Percentiles rank a stretch among this genome's conserved stretches.
Conservation (phyloP, 1,140 invertebrate genomes). For the Drosophila murphyi region DNA sequence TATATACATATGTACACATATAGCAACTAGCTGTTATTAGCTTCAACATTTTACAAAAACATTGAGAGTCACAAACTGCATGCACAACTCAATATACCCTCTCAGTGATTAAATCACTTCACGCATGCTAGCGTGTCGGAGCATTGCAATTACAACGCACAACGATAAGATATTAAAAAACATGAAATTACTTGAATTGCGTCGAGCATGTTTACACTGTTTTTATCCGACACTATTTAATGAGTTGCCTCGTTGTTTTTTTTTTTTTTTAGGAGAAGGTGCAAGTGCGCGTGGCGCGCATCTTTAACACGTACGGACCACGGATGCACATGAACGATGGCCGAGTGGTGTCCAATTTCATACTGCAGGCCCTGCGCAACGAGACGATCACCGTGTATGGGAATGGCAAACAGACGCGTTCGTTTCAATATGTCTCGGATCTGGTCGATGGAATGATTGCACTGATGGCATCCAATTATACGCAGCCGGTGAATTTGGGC, state of each 20-base stretch:
- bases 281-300: constrained; percentile 96
- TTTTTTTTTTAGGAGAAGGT: constrained; percentile 90
- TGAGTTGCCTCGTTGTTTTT: not conserved
- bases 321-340: constrained; percentile 99
- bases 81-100: not conserved
- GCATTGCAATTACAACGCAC: constrained; percentile 14
- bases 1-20: no score
- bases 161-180: constrained; percentile 24
- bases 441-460: constrained; percentile 97
- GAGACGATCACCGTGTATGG: constrained; percentile 98
- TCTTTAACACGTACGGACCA: constrained; percentile 99
- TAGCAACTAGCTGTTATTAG: no score
- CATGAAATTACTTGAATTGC: not conserved
- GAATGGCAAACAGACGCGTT: constrained; percentile 97
- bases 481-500: constrained; percentile 97
- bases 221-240: constrained; percentile 2
- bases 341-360: constrained; percentile 99
- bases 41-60: no score
- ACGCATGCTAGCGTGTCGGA: constrained; percentile 3
- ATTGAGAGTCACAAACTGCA: not conserved
- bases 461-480: constrained; percentile 97
- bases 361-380: constrained; percentile 97
- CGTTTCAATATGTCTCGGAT: constrained; percentile 99
- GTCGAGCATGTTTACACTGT: not conserved
- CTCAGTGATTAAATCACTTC: not conserved